phyloP scores from a whole-genome alignment of 92 coral and sea anemone species.

The Parazoanthus atlanticus region DNA sequence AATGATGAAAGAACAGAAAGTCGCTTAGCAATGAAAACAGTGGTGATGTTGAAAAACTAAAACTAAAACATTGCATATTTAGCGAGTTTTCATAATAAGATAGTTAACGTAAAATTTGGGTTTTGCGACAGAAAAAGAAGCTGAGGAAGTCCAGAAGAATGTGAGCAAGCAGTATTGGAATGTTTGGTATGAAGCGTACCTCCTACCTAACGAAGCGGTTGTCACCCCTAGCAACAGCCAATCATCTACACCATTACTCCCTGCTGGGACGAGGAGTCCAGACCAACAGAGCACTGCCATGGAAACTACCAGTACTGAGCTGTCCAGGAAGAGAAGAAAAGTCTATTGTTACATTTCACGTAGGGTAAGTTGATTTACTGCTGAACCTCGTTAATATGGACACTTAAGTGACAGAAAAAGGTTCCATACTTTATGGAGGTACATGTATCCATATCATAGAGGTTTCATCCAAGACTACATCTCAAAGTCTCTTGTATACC shows the following conservation, averaged over 20 bases:
- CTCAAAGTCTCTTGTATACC: no score
- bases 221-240: slow-evolving; percentile 25
- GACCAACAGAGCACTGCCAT: neutral
- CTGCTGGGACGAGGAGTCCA: slow-evolving; percentile 13
- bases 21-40: no score
- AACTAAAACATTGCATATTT: no score
- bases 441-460: no score
- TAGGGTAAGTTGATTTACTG: slow-evolving; percentile 59
- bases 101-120: neutral
- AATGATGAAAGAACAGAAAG: no score
- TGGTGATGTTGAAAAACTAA: no score
- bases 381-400: no score
- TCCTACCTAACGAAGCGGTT: slow-evolving; percentile 36
- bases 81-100: no score
- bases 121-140: slow-evolving; percentile 63
- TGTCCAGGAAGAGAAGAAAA: slow-evolving; percentile 63
- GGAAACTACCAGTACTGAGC: neutral
- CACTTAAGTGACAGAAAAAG: no score
- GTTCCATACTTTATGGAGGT: no score
- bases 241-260: slow-evolving; percentile 1
- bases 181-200: slow-evolving; percentile 88
- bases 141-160: slow-evolving; percentile 69
- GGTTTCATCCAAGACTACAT: no score
- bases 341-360: slow-evolving; percentile 89
- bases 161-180: slow-evolving; percentile 77